Evolutionary conservation across 2,113 vertebrate genomes (phyloP), one percentile per base, ranked within the genome.

Genomic region (Ailuropoda melanoleuca): DNA sequence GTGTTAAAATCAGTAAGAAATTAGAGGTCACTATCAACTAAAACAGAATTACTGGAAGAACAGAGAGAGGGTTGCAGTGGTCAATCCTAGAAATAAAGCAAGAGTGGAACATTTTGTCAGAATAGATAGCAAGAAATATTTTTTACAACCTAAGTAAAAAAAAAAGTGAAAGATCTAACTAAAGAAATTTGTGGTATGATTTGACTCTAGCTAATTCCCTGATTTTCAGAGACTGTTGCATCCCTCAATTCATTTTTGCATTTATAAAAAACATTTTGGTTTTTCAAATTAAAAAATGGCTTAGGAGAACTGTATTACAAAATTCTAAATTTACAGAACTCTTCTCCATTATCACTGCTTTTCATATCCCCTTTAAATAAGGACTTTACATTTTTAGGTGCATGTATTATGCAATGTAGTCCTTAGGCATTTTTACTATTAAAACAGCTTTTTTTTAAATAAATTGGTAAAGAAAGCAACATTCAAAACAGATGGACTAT

Each of bases 401-500:
- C 39, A 56, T 87, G 64, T 48, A 58, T 78, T 75, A 72, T 90
- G 56, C 34, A 96, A 97, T 98, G 81, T 93, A 90, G 43, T 94
- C 14, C 80, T n/a, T 96, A 87, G 46, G 9, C 77, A 97, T 97
- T 98, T 97, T 96, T 96, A n/a, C 93, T 46, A 88, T 60, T 93
- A 93, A 75, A 72, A 60, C 90, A 50, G 18, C 23, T 88, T 53
- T 82, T 93, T 97, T 64, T 66, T 1, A 43, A 43, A 97, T 94
- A 97, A 98, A 88, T 91, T 74, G 80, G 12, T 92, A 37, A 93
- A 95, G 72, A 97, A 60, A 95, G 39, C 53, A 94, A 37, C 46
- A 83, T 23, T 85, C 26, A 60, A 60, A 94, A 70, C 66, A 86
- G 26, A 58, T 93, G 72, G 88, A 72, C 70, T 62, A 46, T 82